phyloP scores from a whole-genome alignment of 2,888 invertebrate species.

The Apodemia zela region DNA sequence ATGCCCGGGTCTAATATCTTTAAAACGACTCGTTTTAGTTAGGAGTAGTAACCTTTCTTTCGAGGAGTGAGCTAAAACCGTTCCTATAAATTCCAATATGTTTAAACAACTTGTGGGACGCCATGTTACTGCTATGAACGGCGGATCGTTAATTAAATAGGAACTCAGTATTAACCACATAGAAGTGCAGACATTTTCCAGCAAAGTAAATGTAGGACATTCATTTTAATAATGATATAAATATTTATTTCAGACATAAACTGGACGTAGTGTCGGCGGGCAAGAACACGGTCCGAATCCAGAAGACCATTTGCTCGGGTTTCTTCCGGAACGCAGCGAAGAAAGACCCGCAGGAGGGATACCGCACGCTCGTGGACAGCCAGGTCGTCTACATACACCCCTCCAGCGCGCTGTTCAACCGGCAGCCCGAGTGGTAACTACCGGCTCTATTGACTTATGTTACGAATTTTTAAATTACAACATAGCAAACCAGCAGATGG shows the following conservation, averaged over 20 bases:
- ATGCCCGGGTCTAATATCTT: no score
- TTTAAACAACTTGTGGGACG: no score
- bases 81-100: no score
- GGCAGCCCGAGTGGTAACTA: constrained; percentile 97
- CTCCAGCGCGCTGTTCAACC: constrained; percentile 97
- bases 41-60: no score
- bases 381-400: constrained; percentile 99
- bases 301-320: constrained; percentile 98
- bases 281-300: constrained; percentile 96
- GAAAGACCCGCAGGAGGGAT: constrained; percentile 99
- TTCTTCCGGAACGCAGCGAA: constrained; percentile 99
- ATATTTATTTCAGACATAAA: constrained; percentile 84
- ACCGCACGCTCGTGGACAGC: constrained; percentile 97
- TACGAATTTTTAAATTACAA: no score
- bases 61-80: no score
- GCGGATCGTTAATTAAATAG: no score
- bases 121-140: no score
- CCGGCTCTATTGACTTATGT: not conserved
- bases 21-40: no score
- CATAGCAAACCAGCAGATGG: no score
- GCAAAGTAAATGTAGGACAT: constrained; percentile 24
- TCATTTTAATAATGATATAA: not conserved
- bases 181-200: no score
- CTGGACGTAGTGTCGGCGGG: constrained; percentile 98
- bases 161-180: no score